Percentiles rank a stretch among this genome's conserved stretches.
phyloP scores from a whole-genome alignment of 2,797 vertebrate species.

The Fistularia tabacaria region DNA sequence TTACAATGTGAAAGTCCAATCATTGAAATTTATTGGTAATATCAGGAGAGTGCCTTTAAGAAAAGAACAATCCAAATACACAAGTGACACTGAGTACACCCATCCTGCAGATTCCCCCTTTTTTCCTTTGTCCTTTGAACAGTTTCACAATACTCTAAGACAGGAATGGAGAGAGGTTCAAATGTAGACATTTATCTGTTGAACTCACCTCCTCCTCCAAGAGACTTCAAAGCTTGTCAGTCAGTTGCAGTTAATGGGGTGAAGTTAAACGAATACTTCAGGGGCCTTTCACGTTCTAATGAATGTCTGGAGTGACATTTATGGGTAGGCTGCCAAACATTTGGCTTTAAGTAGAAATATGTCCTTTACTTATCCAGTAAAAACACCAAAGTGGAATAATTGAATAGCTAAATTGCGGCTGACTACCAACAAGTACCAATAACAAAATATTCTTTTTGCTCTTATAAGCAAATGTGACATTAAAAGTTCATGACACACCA shows the following conservation, averaged over 20 bases:
- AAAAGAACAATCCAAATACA: no score
- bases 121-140: not conserved
- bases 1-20: no score
- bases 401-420: constrained; percentile 27
- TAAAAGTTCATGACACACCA: constrained; percentile 39
- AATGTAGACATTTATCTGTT: constrained; percentile 6
- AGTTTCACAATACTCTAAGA: not conserved
- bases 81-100: no score
- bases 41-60: no score
- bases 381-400: constrained; percentile 42
- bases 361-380: constrained; percentile 24
- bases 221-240: constrained; percentile 27
- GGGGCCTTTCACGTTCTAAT: constrained; percentile 30
- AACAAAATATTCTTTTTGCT: constrained; percentile 23
- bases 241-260: constrained; percentile 36
- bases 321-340: constrained; percentile 35
- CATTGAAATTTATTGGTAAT: no score
- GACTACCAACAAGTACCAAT: constrained; percentile 30
- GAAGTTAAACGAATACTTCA: constrained; percentile 44
- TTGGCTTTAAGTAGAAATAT: constrained; percentile 34
- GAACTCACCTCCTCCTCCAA: constrained; percentile 13
- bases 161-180: not conserved
- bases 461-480: constrained; percentile 31
- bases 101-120: not conserved
- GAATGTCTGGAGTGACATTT: constrained; percentile 30